Evolutionary conservation across 23 tunicate genomes (phyloP).

Genomic region (Ciona savignyi): DNA sequence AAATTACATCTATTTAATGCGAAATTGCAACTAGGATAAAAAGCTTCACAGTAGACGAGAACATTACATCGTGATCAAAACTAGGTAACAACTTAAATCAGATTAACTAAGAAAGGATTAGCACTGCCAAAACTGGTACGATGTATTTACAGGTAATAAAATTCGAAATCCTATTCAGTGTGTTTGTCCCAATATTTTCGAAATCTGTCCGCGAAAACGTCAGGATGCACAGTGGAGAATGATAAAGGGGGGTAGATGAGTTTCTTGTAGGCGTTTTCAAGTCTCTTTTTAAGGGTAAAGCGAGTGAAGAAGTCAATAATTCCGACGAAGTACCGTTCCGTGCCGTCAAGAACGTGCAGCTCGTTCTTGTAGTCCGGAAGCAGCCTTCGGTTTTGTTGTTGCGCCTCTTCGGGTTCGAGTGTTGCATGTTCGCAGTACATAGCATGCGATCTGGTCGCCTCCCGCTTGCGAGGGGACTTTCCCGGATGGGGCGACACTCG

Average conservation of each 20-base stretch:
- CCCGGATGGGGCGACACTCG: background rate
- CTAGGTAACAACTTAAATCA: no score
- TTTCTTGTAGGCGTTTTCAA: constrained; percentile 66
- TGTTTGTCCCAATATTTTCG: constrained; percentile 45
- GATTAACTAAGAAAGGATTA: no score
- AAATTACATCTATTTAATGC: no score
- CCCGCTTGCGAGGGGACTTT: background rate
- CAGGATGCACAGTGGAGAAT: constrained; percentile 82
- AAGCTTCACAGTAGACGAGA: no score
- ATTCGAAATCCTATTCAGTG: no score
- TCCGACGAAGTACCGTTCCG: constrained; percentile 70
- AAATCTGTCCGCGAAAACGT: constrained; percentile 61
- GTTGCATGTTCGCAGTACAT: background rate
- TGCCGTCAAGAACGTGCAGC: constrained; percentile 74
- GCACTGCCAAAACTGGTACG: no score
- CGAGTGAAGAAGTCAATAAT: constrained; percentile 82
- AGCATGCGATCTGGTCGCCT: constrained; percentile 4
- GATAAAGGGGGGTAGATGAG: constrained; percentile 57
- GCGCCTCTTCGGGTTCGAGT: constrained; percentile 23
- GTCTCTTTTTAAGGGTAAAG: constrained; percentile 53
- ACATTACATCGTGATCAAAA: no score
- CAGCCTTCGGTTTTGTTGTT: constrained; percentile 54
- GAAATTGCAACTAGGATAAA: no score
- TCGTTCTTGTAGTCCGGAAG: constrained; percentile 76
- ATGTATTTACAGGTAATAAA: no score